Conservation (phyloP, 2,888 invertebrate species). For the Callinectes sapidus region DNA sequence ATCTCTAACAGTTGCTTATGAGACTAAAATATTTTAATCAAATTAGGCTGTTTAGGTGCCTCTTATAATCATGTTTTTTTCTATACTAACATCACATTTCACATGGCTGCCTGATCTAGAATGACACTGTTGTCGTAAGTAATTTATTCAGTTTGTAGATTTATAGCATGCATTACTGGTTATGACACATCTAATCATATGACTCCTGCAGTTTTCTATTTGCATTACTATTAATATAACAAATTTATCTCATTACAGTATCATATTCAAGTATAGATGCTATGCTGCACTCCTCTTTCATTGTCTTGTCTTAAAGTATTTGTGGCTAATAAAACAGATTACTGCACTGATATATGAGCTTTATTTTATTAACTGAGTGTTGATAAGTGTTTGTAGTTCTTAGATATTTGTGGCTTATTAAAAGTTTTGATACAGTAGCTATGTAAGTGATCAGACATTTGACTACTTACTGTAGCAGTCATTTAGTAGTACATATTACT, state of each 20-base stretch:
- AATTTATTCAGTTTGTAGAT: neutral
- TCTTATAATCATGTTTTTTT: neutral
- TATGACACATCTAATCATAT: neutral
- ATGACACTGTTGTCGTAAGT: slow-evolving; percentile 42
- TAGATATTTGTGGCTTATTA: neutral
- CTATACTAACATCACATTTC: slow-evolving; percentile 27
- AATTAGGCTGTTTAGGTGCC: neutral
- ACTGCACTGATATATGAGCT: neutral
- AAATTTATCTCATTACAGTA: neutral
- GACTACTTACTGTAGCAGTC: too few species aligned
- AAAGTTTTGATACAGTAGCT: too few species aligned
- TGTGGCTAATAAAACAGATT: neutral
- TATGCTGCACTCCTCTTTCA: neutral
- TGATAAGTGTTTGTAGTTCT: neutral
- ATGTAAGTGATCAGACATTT: too few species aligned
- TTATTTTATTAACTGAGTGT: too few species aligned
- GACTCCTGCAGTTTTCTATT: neutral
- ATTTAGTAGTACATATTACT: too few species aligned
- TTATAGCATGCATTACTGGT: neutral
- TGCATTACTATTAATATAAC: neutral
- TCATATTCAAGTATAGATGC: neutral
- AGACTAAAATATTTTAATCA: neutral
- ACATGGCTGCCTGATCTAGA: slow-evolving; percentile 19
- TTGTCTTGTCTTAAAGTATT: neutral
- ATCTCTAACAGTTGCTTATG: neutral